A percentile compares a stretch with the other conserved stretches of the same genome.
phyloP scores from a whole-genome alignment of 2,113 vertebrate species.

The Propithecus coquereli region DNA sequence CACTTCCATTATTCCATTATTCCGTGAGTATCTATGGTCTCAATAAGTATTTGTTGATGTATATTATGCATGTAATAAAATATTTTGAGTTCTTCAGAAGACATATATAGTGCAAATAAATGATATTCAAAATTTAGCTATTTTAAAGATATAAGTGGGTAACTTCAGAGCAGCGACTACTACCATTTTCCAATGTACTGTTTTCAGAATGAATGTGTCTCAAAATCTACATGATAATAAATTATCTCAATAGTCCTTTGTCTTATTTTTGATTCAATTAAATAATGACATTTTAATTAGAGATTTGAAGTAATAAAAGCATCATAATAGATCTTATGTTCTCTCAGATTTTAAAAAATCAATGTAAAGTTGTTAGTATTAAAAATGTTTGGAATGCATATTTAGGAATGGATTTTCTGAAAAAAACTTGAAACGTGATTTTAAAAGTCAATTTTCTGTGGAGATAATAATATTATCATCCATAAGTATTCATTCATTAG shows the following conservation, averaged over 20 bases:
- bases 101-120: constrained; percentile 14
- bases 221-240: constrained; percentile 64
- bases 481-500: background rate
- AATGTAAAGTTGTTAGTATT: constrained; percentile 69
- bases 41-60: background rate
- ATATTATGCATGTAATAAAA: background rate
- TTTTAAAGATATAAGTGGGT: background rate
- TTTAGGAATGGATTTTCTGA: background rate
- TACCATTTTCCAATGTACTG: background rate
- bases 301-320: constrained; percentile 61
- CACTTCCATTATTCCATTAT: background rate
- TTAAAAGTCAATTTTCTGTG: constrained; percentile 27
- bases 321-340: constrained; percentile 47
- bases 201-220: constrained; percentile 60
- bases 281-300: constrained; percentile 74
- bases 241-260: constrained; percentile 53
- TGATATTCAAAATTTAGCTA: background rate
- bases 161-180: background rate
- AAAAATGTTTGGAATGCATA: constrained; percentile 35
- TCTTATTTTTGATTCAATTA: constrained; percentile 65
- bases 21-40: background rate
- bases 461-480: background rate
- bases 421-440: constrained; percentile 25
- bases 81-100: background rate
- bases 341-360: constrained; percentile 69